Evolutionary conservation across 2,888 invertebrate genomes (phyloP).

Genomic region (Sphinx pinastri): DNA sequence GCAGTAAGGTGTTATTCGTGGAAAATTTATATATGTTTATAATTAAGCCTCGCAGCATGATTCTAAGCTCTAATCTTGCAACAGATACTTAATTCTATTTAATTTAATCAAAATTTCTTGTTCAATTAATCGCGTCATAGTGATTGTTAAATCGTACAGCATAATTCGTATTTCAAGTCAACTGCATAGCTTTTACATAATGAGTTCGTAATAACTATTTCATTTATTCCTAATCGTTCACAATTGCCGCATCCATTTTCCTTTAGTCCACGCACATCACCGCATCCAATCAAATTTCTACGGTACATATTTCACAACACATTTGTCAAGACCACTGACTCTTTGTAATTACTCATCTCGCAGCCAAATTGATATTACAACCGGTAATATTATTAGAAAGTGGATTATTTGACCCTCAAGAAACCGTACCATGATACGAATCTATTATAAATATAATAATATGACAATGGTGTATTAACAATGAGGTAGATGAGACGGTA

Average conservation of each 20-base stretch:
- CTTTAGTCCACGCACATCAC: constrained; percentile 42
- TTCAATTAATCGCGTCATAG: too few species aligned
- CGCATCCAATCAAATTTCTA: constrained; percentile 72
- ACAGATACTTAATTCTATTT: too few species aligned
- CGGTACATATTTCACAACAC: constrained; percentile 75
- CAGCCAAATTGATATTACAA: constrained; percentile 76
- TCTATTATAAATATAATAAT: constrained; percentile 72
- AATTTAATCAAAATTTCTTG: too few species aligned
- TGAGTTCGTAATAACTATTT: too few species aligned
- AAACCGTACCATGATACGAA: constrained; percentile 61
- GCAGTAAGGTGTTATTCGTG: too few species aligned
- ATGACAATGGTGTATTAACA: constrained; percentile 74
- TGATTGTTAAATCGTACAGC: too few species aligned
- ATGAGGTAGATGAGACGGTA: constrained; percentile 62
- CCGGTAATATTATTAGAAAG: constrained; percentile 62
- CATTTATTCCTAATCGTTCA: too few species aligned
- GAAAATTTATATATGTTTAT: too few species aligned
- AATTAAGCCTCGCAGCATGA: too few species aligned
- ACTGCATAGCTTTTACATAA: too few species aligned
- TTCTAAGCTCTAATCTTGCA: too few species aligned
- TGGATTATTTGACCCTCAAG: constrained; percentile 53
- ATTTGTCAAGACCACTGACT: constrained; percentile 75
- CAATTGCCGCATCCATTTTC: constrained; percentile 25
- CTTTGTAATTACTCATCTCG: constrained; percentile 75
- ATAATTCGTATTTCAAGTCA: too few species aligned